Evolutionary conservation across 1,140 invertebrate genomes (phyloP).

Genomic region (Lasioglossum baleicum): DNA sequence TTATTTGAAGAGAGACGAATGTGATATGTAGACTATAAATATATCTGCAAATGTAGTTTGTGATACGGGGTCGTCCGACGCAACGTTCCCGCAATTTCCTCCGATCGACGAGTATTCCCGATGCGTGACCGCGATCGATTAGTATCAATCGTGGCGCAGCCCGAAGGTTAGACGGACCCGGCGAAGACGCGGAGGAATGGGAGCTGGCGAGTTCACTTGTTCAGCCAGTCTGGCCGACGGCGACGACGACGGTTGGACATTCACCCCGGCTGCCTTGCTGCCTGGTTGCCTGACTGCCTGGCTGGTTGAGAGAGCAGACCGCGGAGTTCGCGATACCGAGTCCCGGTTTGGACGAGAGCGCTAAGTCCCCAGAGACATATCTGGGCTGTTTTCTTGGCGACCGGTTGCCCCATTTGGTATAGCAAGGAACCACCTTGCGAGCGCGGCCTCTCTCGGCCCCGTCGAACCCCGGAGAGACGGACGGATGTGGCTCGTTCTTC

Average conservation of each 20-base stretch:
- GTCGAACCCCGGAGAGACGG: slow-evolving; percentile 51
- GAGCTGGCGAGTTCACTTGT: slow-evolving; percentile 73
- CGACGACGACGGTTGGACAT: slow-evolving; percentile 69
- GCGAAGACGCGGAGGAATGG: slow-evolving; percentile 53
- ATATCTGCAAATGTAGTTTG: too few relatives aligned
- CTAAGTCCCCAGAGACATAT: slow-evolving; percentile 73
- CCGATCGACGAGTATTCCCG: not conserved
- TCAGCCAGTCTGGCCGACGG: slow-evolving; percentile 64
- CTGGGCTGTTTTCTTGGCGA: slow-evolving; percentile 71
- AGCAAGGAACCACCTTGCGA: slow-evolving; percentile 54
- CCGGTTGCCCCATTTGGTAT: slow-evolving; percentile 73
- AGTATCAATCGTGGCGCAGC: not conserved
- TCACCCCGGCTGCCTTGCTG: slow-evolving; percentile 64
- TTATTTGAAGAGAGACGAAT: too few relatives aligned
- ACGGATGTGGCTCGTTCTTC: slow-evolving; percentile 68
- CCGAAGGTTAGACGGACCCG: slow-evolving; percentile 10
- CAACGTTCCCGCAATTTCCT: too few relatives aligned
- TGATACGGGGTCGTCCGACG: too few relatives aligned
- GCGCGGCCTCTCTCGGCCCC: slow-evolving; percentile 8
- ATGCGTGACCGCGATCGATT: not conserved
- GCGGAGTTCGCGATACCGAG: slow-evolving; percentile 55
- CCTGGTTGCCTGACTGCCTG: slow-evolving; percentile 22
- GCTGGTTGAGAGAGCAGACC: too few relatives aligned
- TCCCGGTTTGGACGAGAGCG: slow-evolving; percentile 67
- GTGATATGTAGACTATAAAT: too few relatives aligned